phyloP scores from a whole-genome alignment of 2,797 vertebrate genomes.

The Numenius phaeopus region DNA sequence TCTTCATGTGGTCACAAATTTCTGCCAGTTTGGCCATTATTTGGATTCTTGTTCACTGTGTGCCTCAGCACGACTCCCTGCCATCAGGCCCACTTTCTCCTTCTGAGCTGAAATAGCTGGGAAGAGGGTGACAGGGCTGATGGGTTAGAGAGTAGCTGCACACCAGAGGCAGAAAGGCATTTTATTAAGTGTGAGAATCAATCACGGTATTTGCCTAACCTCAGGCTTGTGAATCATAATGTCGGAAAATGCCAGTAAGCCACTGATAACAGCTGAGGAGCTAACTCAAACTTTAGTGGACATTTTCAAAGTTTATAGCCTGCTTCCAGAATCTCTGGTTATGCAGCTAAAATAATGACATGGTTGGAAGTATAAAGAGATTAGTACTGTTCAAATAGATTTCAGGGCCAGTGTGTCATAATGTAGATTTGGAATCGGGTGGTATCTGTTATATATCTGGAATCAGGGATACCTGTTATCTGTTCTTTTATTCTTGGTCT shows the following conservation, averaged over 20 bases:
- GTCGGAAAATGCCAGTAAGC: background rate
- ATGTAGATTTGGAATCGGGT: background rate
- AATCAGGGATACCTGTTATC: background rate
- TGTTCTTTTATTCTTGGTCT: background rate
- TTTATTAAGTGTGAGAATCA: background rate
- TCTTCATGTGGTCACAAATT: background rate
- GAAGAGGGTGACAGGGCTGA: background rate
- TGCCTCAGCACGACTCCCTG: background rate
- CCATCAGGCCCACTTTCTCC: background rate
- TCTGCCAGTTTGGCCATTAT: background rate
- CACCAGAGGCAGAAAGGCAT: background rate
- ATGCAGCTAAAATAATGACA: background rate
- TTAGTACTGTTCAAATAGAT: background rate
- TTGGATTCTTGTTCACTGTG: background rate
- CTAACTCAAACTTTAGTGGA: background rate
- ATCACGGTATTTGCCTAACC: background rate
- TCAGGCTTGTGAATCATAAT: background rate
- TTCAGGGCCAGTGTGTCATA: background rate
- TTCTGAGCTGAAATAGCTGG: background rate
- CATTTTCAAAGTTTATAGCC: background rate
- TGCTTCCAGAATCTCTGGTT: background rate
- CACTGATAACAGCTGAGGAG: background rate
- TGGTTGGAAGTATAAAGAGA: background rate
- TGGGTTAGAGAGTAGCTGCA: background rate
- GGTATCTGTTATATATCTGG: background rate